Conservation (phyloP, 2,797 vertebrate species). For the Lutjanus argentimaculatus region DNA sequence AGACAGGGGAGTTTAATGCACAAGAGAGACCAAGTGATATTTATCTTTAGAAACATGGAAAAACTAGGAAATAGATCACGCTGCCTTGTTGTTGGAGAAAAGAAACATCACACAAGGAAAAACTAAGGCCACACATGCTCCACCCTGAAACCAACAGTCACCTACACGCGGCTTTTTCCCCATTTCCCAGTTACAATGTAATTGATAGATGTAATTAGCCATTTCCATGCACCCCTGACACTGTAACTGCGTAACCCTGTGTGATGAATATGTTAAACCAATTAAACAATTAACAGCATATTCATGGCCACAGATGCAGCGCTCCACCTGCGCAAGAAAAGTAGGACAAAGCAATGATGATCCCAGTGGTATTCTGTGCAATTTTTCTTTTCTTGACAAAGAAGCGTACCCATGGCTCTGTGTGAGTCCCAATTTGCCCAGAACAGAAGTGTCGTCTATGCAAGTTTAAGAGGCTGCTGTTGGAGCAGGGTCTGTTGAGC, state of each 20-base stretch:
- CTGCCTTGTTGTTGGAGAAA: too few relatives aligned
- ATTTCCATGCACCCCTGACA: not conserved
- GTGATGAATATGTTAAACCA: not conserved
- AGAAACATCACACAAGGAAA: not conserved
- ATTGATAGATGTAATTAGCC: not conserved
- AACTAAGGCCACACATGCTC: not conserved
- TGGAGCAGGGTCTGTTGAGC: conserved; percentile 9
- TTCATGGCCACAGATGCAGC: conserved; percentile 2
- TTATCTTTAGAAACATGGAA: not conserved
- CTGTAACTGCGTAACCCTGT: not conserved
- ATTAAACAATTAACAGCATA: conserved; percentile 1
- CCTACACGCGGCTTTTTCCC: not conserved
- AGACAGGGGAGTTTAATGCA: not conserved
- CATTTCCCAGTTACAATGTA: not conserved
- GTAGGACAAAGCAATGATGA: conserved; percentile 27
- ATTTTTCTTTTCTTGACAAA: conserved; percentile 44
- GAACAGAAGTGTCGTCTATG: conserved; percentile 21
- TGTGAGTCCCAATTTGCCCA: conserved; percentile 22
- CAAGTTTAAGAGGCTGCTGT: conserved; percentile 23
- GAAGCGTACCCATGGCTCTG: not conserved
- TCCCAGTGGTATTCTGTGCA: conserved; percentile 17
- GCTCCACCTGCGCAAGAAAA: conserved; percentile 10
- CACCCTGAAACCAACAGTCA: not conserved
- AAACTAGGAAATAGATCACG: not conserved
- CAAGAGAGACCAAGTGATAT: not conserved